These are phyloP conservation scores for Tipula confusa DNA, from an alignment of 2,888 invertebrate species.

Conservation along the genomic window DNA sequence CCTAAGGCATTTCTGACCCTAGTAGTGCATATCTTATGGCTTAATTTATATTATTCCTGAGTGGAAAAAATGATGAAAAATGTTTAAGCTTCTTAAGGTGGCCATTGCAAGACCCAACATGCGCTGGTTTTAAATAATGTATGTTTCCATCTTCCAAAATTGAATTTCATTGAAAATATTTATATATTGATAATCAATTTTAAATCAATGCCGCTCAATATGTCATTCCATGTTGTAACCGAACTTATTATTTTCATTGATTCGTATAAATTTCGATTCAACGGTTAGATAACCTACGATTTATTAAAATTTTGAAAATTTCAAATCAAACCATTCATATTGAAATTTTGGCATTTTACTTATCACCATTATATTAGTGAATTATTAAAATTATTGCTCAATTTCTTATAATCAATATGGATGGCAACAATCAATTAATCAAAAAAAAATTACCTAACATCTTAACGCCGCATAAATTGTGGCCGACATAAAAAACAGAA, in stretches of 20 bases:
- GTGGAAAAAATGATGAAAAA: too few species aligned
- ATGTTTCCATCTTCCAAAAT: too few species aligned
- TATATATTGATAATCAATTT: too few species aligned
- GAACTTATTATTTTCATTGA: not conserved
- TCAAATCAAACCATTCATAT: not conserved
- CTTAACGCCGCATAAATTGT: not conserved
- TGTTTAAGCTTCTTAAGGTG: too few species aligned
- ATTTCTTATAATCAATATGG: slow-evolving; percentile 25
- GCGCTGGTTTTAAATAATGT: too few species aligned
- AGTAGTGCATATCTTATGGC: too few species aligned
- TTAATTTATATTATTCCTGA: too few species aligned
- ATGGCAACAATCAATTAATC: not conserved
- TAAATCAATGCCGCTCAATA: not conserved
- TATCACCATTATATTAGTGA: not conserved
- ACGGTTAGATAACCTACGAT: not conserved
- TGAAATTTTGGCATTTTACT: not conserved
- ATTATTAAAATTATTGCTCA: not conserved
- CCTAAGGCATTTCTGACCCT: too few species aligned
- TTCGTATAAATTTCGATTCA: not conserved
- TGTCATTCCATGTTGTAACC: not conserved
- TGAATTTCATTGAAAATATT: too few species aligned
- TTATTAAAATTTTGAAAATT: not conserved
- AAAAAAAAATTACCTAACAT: not conserved
- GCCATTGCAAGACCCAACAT: too few species aligned
- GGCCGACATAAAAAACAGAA: too few species aligned